These are phyloP conservation scores for Ceratothoa steindachneri DNA, from an alignment of 2,888 invertebrate genomes.

Conservation along the genomic window DNA sequence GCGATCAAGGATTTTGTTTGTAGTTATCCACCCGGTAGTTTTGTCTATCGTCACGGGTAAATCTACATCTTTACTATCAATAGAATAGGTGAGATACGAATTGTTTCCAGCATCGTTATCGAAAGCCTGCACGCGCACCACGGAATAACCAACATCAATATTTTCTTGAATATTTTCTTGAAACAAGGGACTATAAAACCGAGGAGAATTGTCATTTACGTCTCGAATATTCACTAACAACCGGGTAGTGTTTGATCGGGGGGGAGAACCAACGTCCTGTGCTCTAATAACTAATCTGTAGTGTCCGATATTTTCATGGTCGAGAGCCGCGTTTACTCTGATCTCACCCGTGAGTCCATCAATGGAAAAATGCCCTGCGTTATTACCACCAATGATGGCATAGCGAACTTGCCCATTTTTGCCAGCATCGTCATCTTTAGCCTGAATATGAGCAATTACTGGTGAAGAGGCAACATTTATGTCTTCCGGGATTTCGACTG, in stretches of 20 bases:
- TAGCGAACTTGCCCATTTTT: slow-evolving; percentile 88
- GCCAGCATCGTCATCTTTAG: slow-evolving; percentile 87
- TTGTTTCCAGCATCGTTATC: slow-evolving; percentile 92
- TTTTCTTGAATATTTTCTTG: slow-evolving; percentile 91
- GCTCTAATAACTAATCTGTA: slow-evolving; percentile 88
- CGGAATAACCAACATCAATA: slow-evolving; percentile 80
- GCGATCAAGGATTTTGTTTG: slow-evolving; percentile 78
- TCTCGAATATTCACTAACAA: slow-evolving; percentile 87
- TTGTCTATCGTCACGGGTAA: slow-evolving; percentile 80
- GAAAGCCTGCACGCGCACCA: slow-evolving; percentile 88
- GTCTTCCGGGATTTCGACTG: slow-evolving; percentile 81
- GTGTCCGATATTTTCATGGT: slow-evolving; percentile 79
- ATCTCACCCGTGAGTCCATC: slow-evolving; percentile 90
- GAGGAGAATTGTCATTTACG: slow-evolving; percentile 88
- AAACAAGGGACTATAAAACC: slow-evolving; percentile 85
- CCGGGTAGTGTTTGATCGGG: slow-evolving; percentile 88
- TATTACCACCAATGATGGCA: slow-evolving; percentile 92
- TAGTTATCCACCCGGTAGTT: slow-evolving; percentile 84
- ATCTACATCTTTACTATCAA: slow-evolving; percentile 37
- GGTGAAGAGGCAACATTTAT: slow-evolving; percentile 78
- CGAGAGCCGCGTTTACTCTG: slow-evolving; percentile 76
- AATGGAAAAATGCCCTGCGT: slow-evolving; percentile 87
- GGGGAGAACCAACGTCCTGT: slow-evolving; percentile 91
- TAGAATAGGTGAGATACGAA: slow-evolving; percentile 73
- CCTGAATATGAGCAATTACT: slow-evolving; percentile 74